Evolutionary conservation across 2,888 invertebrate genomes (phyloP).

Genomic region (Eilema caniola): DNA sequence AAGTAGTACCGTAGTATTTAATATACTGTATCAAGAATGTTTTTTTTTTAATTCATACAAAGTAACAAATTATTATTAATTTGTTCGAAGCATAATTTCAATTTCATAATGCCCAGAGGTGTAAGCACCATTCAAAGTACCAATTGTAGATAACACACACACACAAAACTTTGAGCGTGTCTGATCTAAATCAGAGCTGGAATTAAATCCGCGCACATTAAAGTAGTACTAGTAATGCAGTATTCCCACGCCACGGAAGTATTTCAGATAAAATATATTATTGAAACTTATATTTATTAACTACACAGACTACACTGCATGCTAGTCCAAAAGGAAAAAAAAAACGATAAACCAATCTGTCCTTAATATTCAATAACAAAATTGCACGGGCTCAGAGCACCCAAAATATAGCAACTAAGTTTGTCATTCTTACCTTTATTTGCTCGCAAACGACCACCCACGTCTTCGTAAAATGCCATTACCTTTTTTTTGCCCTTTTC

Average conservation of each 20-base stretch:
- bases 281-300: too few species aligned
- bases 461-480: constrained; percentile 6
- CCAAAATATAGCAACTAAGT: not conserved
- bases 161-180: not conserved
- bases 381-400: not conserved
- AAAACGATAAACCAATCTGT: not conserved
- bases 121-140: not conserved
- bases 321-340: too few species aligned
- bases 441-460: not conserved
- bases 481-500: constrained; percentile 7
- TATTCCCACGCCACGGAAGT: not conserved
- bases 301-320: too few species aligned
- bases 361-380: not conserved
- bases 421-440: constrained; percentile 2
- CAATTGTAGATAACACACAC: not conserved
- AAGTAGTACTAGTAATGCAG: not conserved
- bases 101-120: not conserved
- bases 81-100: too few species aligned
- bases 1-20: too few species aligned
- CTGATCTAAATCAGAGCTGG: too few species aligned
- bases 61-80: too few species aligned
- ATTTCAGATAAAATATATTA: not conserved
- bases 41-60: too few species aligned
- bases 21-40: too few species aligned
- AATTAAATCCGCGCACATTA: not conserved